Percentiles rank a stretch among this genome's conserved stretches.
Conservation (phyloP, 2,888 invertebrate species). For the Drosophila demipolita region DNA sequence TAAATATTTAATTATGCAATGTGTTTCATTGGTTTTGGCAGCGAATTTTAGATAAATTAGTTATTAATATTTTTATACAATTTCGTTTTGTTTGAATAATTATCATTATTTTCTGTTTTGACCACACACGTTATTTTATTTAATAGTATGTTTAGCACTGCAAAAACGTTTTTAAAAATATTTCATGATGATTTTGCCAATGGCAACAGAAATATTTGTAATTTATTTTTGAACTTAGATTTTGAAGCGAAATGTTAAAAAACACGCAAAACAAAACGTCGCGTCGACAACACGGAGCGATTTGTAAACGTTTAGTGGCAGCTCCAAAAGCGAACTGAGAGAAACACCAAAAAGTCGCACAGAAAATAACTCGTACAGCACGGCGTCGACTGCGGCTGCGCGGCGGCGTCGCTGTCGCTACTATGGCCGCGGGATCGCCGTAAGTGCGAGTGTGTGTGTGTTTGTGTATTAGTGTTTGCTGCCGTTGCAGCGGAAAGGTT, state of each 20-base stretch:
- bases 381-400: conserved; percentile 59
- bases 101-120: background rate
- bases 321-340: conserved; percentile 74
- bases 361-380: conserved; percentile 67
- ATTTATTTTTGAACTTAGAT: conserved; percentile 22
- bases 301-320: conserved; percentile 57
- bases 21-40: background rate
- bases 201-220: conserved; percentile 7
- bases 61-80: conserved; percentile 5
- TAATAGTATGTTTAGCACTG: conserved; percentile 13
- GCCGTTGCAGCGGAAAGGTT: conserved; percentile 46
- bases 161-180: conserved; percentile 2
- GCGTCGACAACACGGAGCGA: conserved; percentile 61
- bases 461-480: conserved; percentile 15
- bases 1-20: background rate
- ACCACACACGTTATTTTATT: background rate
- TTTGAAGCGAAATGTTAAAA: conserved; percentile 45
- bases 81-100: conserved; percentile 1
- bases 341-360: conserved; percentile 64
- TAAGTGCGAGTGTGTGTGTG: conserved; percentile 18
- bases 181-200: conserved; percentile 18
- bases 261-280: conserved; percentile 33
- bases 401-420: conserved; percentile 55
- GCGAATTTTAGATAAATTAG: background rate
- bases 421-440: conserved; percentile 46